Conservation (phyloP, 2,113 vertebrate genomes). For the Brachionichthys hirsutus region DNA sequence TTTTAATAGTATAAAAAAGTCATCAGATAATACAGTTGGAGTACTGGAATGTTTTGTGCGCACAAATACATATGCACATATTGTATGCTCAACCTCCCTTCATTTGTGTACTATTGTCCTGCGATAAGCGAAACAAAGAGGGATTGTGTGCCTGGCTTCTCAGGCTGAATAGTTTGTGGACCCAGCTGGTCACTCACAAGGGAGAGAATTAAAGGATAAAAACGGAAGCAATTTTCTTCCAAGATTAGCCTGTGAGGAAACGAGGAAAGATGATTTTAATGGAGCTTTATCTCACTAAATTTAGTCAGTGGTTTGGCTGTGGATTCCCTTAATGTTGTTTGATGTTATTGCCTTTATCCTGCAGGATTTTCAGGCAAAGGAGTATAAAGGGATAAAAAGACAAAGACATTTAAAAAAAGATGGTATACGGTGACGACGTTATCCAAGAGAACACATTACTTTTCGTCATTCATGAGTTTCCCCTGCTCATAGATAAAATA, state of each 20-base stretch:
- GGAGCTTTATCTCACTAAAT: conserved; percentile 50
- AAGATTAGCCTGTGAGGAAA: conserved; percentile 64
- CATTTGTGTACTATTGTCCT: conserved; percentile 40
- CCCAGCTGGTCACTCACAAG: conserved; percentile 65
- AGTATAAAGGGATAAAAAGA: background rate
- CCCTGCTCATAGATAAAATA: background rate
- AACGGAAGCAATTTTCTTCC: conserved; percentile 70
- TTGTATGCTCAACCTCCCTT: conserved; percentile 10
- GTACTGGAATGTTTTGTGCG: too few relatives aligned
- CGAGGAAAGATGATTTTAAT: conserved; percentile 59
- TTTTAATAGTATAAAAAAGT: too few relatives aligned
- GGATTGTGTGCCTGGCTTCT: conserved; percentile 38
- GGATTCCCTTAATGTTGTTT: conserved; percentile 22
- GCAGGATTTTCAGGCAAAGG: background rate
- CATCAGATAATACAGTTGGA: too few relatives aligned
- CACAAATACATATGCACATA: too few relatives aligned
- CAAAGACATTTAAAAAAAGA: background rate
- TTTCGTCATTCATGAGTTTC: background rate
- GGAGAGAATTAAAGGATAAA: conserved; percentile 70
- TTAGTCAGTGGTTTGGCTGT: conserved; percentile 9
- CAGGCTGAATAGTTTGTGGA: conserved; percentile 38
- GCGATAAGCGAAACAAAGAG: conserved; percentile 41
- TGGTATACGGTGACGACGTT: too few relatives aligned
- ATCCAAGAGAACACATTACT: background rate
- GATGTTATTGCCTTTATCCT: conserved; percentile 22